Percentiles rank a stretch among this genome's conserved stretches.
Evolutionary conservation across 1,140 invertebrate species (phyloP).

Genomic region (Halesus radiatus): DNA sequence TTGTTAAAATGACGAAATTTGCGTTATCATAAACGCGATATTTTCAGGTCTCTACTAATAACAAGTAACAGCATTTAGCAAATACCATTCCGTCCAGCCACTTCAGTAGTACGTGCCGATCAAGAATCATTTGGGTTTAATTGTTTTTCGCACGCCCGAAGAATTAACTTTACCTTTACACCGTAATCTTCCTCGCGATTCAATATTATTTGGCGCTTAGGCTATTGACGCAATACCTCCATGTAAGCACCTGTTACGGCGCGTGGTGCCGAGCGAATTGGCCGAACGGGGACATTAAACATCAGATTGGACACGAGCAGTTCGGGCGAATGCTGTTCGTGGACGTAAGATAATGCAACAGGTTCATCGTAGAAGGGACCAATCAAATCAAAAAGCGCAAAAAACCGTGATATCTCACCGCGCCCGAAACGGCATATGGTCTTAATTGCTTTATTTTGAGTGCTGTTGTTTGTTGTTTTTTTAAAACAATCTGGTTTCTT

Average conservation of each 20-base stretch:
- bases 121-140: slow-evolving; percentile 13
- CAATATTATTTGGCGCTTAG: neutral
- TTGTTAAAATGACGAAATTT: no score
- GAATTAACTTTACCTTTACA: neutral
- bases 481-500: neutral
- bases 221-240: no score
- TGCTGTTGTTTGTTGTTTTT: slow-evolving; percentile 21
- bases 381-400: slow-evolving; percentile 38
- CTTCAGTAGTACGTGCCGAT: no score
- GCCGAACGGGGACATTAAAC: neutral
- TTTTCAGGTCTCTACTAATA: no score
- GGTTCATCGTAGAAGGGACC: slow-evolving; percentile 24
- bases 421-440: slow-evolving; percentile 53
- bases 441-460: slow-evolving; percentile 56
- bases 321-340: neutral
- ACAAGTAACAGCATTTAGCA: no score
- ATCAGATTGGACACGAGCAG: neutral
- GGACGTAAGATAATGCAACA: slow-evolving; percentile 13
- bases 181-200: neutral
- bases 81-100: no score
- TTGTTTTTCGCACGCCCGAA: neutral
- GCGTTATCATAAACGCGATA: no score
- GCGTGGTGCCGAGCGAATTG: slow-evolving; percentile 2
- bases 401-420: slow-evolving; percentile 43
- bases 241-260: slow-evolving; percentile 1